These are phyloP conservation scores for Xiphydria camelus DNA, from an alignment of 2,888 invertebrate species.

Conservation along the genomic window DNA sequence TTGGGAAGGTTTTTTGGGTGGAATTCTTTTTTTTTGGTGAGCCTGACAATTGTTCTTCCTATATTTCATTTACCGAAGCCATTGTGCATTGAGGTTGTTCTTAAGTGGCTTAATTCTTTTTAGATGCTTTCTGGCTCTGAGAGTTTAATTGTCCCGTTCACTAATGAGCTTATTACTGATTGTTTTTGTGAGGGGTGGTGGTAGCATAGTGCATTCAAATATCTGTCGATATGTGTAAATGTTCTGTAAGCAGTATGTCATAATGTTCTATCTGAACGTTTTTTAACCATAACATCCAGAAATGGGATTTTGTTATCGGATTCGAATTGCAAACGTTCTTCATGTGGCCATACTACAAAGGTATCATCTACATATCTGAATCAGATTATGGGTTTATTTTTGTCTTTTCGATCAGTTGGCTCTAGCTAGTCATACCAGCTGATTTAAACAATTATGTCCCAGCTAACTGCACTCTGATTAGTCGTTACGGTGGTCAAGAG, in stretches of 20 bases:
- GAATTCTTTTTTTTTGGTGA: no score
- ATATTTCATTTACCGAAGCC: no score
- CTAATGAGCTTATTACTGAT: constrained; percentile 1
- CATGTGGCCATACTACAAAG: constrained; percentile 26
- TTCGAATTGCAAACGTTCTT: constrained; percentile 27
- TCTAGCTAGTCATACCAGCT: no score
- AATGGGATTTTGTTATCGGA: constrained; percentile 19
- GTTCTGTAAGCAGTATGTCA: constrained; percentile 25
- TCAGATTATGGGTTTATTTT: constrained; percentile 14
- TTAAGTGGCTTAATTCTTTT: not conserved
- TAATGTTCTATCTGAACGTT: constrained; percentile 11
- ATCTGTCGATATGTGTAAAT: constrained; percentile 20
- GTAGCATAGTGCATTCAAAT: constrained; percentile 12
- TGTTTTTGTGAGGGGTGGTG: constrained; percentile 17
- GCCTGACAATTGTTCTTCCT: no score
- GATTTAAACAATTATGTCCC: no score
- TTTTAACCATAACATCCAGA: constrained; percentile 21
- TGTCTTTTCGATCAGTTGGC: no score
- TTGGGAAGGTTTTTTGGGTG: no score
- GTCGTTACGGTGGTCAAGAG: no score
- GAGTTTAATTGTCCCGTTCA: constrained; percentile 2
- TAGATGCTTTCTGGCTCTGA: not conserved
- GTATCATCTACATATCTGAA: constrained; percentile 28
- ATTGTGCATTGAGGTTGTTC: no score
- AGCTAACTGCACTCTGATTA: no score